Evolutionary conservation across 2,113 vertebrate species (phyloP), one percentile per base, ranked within the genome.

Genomic region (Ornithorhynchus anatinus): DNA sequence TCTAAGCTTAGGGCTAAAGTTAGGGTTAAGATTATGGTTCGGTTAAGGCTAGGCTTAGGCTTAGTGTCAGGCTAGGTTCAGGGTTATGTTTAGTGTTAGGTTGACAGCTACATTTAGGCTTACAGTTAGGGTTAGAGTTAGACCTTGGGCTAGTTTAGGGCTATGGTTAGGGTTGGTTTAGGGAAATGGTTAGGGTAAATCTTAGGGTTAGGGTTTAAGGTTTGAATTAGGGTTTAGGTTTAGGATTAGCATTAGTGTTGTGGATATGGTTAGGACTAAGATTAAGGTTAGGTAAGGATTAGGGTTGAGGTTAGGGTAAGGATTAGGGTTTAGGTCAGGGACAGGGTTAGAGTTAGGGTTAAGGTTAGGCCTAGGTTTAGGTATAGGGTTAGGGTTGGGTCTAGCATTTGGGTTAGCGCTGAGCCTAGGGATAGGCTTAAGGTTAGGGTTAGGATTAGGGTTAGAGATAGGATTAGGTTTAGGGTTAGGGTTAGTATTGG

Each of bases 91-190:
- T 51, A 56, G 72, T 56, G 53, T 63, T 72, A 72, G 67, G 75
- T 67, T 72, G 64, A 64, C 40, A 68, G 67, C 51, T 65, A 77
- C 68, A 60, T 40, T 67, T 63, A 68, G 71, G 47, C 62, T 53
- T 75, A 59, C 53, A 52, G 65, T 68, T 72, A 53, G 50, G 60
- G 50, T 32, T 56, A 66, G 70, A 53, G 37, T 67, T 57, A 65
- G 59, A 50, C 48, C 45, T 58, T 53, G 48, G 45, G 31, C 40
- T 59, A 39, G 42, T 29, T 45, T 42, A 48, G 61, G 32, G 32
- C 58, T 58, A 40, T 37, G 71, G 22, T 61, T 58, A 53, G 53
- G 53, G 59, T 56, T 25, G 45, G 52, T 60, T 54, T 57, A 72
- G 38, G 57, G 72, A 47, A 48, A 51, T 37, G 36, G 63, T 64